These are phyloP conservation scores for Campylomormyrus numenius DNA, from an alignment of 2,113 vertebrate species.

Conservation along the genomic window DNA sequence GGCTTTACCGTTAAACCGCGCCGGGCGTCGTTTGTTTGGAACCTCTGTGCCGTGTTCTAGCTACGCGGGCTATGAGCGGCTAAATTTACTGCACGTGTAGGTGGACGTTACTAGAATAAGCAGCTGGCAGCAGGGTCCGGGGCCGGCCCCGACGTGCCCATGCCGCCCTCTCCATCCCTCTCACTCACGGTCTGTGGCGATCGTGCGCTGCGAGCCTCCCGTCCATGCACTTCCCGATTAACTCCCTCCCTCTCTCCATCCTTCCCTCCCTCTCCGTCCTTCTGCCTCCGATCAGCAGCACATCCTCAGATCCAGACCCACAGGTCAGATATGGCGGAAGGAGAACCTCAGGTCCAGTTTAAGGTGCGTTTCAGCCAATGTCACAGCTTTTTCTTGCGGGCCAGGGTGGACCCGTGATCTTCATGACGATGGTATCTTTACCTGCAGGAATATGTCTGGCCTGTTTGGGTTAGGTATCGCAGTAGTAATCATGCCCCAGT, in stretches of 20 bases:
- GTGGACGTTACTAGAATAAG: slow-evolving; percentile 17
- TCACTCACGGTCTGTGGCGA: background rate
- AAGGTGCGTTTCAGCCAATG: background rate
- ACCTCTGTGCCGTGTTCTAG: background rate
- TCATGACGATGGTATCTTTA: background rate
- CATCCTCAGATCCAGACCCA: slow-evolving; percentile 22
- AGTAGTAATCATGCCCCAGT: background rate
- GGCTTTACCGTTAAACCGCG: background rate
- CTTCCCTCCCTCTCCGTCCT: background rate
- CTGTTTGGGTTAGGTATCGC: background rate
- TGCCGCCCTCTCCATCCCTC: background rate
- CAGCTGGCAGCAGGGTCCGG: background rate
- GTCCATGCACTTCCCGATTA: background rate
- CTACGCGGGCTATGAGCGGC: background rate
- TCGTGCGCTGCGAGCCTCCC: background rate
- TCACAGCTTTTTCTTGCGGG: background rate
- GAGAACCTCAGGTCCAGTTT: slow-evolving; percentile 33
- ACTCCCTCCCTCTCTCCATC: background rate
- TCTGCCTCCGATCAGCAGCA: slow-evolving; percentile 42
- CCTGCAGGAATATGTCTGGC: background rate
- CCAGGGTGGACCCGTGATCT: background rate
- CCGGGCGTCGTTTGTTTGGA: background rate
- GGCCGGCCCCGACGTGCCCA: background rate
- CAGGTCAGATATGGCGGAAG: slow-evolving; percentile 42
- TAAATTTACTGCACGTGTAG: background rate